Conservation (phyloP, 2,888 invertebrate genomes). For the Portevinia maculata region DNA sequence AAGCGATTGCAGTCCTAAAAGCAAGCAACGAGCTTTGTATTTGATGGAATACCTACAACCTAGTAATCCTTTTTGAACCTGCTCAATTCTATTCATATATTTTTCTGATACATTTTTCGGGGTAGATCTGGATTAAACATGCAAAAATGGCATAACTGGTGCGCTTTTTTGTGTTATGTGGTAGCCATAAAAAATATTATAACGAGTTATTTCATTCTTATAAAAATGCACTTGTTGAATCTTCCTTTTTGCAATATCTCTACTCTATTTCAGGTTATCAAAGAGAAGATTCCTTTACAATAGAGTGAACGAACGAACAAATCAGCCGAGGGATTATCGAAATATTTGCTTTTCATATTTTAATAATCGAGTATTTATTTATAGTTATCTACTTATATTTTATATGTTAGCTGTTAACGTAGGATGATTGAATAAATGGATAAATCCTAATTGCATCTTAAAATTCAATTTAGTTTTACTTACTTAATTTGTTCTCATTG, state of each 20-base stretch:
- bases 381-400: background rate
- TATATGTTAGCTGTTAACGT: background rate
- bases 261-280: slow-evolving; percentile 78
- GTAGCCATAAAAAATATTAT: too few relatives aligned
- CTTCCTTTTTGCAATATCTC: background rate
- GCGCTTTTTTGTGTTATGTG: too few relatives aligned
- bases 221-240: background rate
- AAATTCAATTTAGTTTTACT: background rate
- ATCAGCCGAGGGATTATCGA: slow-evolving; percentile 7
- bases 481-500: too few relatives aligned
- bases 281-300: slow-evolving; percentile 80
- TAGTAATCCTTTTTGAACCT: too few relatives aligned
- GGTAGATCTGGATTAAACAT: too few relatives aligned
- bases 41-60: too few relatives aligned
- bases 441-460: background rate
- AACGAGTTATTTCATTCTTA: too few relatives aligned
- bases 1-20: too few relatives aligned
- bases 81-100: too few relatives aligned
- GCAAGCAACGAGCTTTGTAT: too few relatives aligned
- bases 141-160: too few relatives aligned
- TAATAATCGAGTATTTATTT: background rate
- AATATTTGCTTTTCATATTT: slow-evolving; percentile 3
- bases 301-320: slow-evolving; percentile 74
- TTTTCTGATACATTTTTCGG: too few relatives aligned
- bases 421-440: slow-evolving; percentile 1